Evolutionary conservation across 1,140 invertebrate genomes (phyloP).

Genomic region (Trissolcus basalis): DNA sequence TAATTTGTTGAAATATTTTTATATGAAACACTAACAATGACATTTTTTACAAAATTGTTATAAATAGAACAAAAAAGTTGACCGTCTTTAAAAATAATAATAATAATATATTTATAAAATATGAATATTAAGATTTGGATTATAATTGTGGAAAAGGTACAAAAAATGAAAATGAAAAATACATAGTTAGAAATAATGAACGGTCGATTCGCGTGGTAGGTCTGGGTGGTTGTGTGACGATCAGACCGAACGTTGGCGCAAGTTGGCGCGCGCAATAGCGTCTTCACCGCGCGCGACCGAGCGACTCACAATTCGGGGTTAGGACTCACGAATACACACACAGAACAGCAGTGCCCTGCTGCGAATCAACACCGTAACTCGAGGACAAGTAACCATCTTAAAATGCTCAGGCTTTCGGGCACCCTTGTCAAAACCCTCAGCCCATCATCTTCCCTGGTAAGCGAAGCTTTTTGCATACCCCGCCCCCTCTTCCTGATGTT

Average conservation of each 20-base stretch:
- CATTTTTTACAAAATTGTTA: too few relatives aligned
- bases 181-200: too few relatives aligned
- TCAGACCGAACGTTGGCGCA: constrained; percentile 18
- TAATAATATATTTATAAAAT: too few relatives aligned
- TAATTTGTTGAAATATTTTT: too few relatives aligned
- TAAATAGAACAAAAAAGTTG: too few relatives aligned
- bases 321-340: constrained; percentile 16
- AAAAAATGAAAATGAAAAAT: too few relatives aligned
- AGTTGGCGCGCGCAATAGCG: constrained; percentile 32
- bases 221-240: constrained; percentile 20
- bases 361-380: not conserved
- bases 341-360: not conserved
- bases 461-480: not conserved
- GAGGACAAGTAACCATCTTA: not conserved
- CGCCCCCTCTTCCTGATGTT: not conserved
- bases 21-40: too few relatives aligned
- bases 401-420: constrained; percentile 33
- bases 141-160: too few relatives aligned
- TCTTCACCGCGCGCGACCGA: not conserved
- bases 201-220: too few relatives aligned
- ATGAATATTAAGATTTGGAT: too few relatives aligned
- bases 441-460: constrained; percentile 29
- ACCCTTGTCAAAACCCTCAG: constrained; percentile 23
- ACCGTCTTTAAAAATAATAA: too few relatives aligned
- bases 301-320: constrained; percentile 27